phyloP scores from a whole-genome alignment of 2,113 vertebrate genomes.

The Opisthocomus hoazin region DNA sequence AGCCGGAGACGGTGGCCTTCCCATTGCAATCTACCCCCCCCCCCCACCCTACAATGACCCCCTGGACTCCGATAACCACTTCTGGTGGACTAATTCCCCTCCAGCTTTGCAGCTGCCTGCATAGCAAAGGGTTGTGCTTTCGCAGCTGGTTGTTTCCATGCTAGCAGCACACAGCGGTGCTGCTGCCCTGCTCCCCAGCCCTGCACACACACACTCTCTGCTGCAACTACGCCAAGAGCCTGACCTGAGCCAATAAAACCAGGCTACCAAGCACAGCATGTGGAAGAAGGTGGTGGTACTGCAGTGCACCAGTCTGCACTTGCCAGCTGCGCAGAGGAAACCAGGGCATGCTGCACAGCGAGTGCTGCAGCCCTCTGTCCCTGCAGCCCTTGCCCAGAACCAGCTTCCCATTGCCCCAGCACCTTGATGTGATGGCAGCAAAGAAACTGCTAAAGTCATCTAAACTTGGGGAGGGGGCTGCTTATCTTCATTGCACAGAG shows the following conservation, averaged over 20 bases:
- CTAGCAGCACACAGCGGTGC: background rate
- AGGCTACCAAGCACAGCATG: background rate
- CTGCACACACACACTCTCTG: background rate
- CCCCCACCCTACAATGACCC: too few species aligned
- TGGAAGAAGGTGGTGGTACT: background rate
- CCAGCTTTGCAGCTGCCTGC: background rate
- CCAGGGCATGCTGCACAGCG: fast-evolving
- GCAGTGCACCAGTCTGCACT: too few species aligned
- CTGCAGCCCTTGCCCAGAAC: background rate
- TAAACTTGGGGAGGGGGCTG: background rate
- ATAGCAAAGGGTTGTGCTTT: fast-evolving
- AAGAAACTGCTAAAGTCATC: background rate
- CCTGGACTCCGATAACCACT: background rate
- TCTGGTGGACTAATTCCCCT: background rate
- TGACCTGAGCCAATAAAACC: background rate
- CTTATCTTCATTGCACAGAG: too few species aligned
- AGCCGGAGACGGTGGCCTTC: background rate
- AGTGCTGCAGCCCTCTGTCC: background rate
- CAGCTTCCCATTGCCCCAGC: fast-evolving
- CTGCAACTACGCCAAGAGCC: background rate
- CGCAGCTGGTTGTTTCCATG: fast-evolving
- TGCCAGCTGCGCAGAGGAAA: too few species aligned
- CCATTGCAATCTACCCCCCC: background rate
- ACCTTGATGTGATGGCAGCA: background rate
- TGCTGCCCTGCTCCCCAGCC: background rate